Evolutionary conservation across 1,140 invertebrate genomes (phyloP).

Genomic region (Ceratosolen fusciceps): DNA sequence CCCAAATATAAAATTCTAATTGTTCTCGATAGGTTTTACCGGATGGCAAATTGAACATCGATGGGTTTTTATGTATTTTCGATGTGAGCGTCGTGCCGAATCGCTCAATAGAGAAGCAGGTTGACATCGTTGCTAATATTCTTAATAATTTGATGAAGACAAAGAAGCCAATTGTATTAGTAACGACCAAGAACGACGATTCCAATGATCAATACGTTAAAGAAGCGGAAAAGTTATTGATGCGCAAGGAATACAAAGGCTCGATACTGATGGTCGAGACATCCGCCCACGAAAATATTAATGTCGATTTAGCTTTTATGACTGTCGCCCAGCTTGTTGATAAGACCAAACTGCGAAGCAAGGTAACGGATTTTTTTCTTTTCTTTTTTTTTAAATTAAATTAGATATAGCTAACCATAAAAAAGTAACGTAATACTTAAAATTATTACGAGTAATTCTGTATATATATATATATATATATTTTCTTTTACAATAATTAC

Average conservation of each 20-base stretch:
- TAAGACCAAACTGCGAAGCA: conserved; percentile 77
- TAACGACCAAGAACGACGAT: conserved; percentile 97
- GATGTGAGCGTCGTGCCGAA: conserved; percentile 95
- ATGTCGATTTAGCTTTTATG: conserved; percentile 95
- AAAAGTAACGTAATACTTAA: no score
- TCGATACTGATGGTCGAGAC: conserved; percentile 93
- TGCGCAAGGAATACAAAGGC: conserved; percentile 93
- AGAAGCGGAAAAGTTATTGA: conserved; percentile 90
- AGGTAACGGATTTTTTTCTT: conserved; percentile 59
- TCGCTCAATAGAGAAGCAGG: conserved; percentile 89
- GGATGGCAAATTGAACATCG: conserved; percentile 93
- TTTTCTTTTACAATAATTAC: no score
- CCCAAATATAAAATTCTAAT: no score
- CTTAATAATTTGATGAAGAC: conserved; percentile 89
- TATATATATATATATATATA: no score
- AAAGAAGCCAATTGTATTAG: conserved; percentile 95
- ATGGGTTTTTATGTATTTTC: conserved; percentile 96
- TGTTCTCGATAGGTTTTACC: conserved; percentile 78
- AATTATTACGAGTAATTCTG: no score
- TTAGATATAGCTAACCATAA: no score
- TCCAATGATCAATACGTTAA: conserved; percentile 88
- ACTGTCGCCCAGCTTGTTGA: conserved; percentile 94
- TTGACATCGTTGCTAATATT: conserved; percentile 86
- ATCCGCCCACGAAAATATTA: conserved; percentile 96
- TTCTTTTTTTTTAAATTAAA: no score